Percentiles rank a stretch among this genome's conserved stretches.
These are phyloP conservation scores for Nomada ferruginata DNA, from an alignment of 2,888 invertebrate genomes.

Conservation along the genomic window DNA sequence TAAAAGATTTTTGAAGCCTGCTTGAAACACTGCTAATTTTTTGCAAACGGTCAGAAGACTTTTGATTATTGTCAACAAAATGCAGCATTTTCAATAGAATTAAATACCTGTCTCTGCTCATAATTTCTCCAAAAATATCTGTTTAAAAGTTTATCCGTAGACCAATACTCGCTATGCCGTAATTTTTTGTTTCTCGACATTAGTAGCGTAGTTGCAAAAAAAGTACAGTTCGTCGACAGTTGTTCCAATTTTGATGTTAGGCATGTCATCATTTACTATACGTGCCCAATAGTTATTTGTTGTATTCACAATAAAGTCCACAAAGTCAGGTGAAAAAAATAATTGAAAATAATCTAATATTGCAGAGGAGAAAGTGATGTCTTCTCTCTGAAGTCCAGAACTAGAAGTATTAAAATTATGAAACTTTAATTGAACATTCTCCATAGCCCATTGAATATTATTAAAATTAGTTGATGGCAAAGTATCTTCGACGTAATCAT, in stretches of 20 bases:
- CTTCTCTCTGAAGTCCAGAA: slow-evolving; percentile 46
- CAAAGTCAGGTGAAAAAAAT: slow-evolving; percentile 33
- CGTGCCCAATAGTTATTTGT: slow-evolving; percentile 48
- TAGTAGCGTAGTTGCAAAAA: slow-evolving; percentile 35
- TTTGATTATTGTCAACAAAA: slow-evolving; percentile 39
- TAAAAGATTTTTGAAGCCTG: slow-evolving; percentile 34
- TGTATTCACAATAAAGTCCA: not conserved
- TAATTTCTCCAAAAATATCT: slow-evolving; percentile 47
- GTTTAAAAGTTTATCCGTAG: slow-evolving; percentile 42
- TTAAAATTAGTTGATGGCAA: slow-evolving; percentile 33
- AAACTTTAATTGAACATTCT: slow-evolving; percentile 40
- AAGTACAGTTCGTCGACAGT: slow-evolving; percentile 48
- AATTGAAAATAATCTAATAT: slow-evolving; percentile 48
- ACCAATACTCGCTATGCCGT: slow-evolving; percentile 42
- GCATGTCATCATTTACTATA: slow-evolving; percentile 34
- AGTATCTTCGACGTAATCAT: slow-evolving; percentile 36
- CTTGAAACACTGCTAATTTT: slow-evolving; percentile 30
- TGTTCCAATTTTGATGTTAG: slow-evolving; percentile 39
- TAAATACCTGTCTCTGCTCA: slow-evolving; percentile 46
- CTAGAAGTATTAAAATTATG: slow-evolving; percentile 43
- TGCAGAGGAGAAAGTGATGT: slow-evolving; percentile 36
- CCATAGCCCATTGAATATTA: slow-evolving; percentile 46
- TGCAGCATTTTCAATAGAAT: slow-evolving; percentile 47
- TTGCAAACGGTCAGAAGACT: slow-evolving; percentile 34
- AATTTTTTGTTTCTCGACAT: slow-evolving; percentile 51